Conservation (phyloP, 1,140 invertebrate species). For the Nautilus pompilius region DNA sequence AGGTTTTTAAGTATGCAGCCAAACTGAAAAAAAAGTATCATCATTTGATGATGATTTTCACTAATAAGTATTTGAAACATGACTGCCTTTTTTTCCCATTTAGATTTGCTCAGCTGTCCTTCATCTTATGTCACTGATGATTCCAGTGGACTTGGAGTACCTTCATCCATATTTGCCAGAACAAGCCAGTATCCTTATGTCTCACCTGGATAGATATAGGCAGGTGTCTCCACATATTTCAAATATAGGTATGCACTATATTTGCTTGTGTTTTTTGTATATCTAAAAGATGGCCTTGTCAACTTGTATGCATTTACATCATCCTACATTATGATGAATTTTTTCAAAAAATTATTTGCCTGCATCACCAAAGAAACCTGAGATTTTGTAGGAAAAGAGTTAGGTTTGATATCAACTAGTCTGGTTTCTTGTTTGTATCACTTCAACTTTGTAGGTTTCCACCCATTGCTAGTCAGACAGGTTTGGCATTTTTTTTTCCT, state of each 20-base stretch:
- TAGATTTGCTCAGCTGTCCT: constrained; percentile 31
- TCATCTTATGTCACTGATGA: constrained; percentile 20
- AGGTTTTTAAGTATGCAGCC: too few relatives aligned
- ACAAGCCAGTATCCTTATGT: neutral
- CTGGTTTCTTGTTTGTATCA: too few relatives aligned
- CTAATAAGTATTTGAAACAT: too few relatives aligned
- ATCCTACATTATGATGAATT: neutral
- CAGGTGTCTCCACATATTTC: neutral
- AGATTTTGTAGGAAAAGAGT: neutral
- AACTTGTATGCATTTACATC: neutral
- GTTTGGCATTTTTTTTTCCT: too few relatives aligned
- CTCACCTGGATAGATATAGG: neutral
- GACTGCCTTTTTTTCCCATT: neutral
- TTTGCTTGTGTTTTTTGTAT: neutral
- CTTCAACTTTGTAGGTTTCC: too few relatives aligned
- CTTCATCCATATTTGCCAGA: constrained; percentile 14
- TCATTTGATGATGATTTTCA: too few relatives aligned
- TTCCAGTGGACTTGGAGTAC: constrained; percentile 14
- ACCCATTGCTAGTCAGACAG: too few relatives aligned
- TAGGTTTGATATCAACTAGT: too few relatives aligned
- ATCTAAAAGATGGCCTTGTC: neutral
- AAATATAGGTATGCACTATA: neutral
- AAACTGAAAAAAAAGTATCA: too few relatives aligned
- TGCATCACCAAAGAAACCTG: neutral
- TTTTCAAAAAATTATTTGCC: neutral